These are phyloP conservation scores for Branchinecta lynchi DNA, from an alignment of 1,140 invertebrate species.

Conservation along the genomic window DNA sequence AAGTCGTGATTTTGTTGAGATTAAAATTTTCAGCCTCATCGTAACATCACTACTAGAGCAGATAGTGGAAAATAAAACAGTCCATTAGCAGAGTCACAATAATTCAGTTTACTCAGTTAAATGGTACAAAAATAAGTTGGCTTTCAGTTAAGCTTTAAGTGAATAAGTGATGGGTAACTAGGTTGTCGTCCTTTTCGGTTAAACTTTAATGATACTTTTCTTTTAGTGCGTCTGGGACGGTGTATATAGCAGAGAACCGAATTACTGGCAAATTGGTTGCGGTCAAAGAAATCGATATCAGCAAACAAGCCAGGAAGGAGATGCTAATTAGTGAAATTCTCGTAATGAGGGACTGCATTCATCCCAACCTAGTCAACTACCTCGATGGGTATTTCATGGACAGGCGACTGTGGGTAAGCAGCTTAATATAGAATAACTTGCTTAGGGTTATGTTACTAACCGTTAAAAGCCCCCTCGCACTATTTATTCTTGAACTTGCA, in stretches of 20 bases:
- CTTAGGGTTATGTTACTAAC: not conserved
- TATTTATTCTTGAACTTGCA: too few relatives aligned
- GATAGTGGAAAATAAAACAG: too few relatives aligned
- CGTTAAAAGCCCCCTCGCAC: too few relatives aligned
- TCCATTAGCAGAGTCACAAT: too few relatives aligned
- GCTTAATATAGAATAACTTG: not conserved
- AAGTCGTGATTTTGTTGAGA: too few relatives aligned
- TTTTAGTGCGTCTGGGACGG: slow-evolving; percentile 59
- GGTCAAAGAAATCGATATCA: slow-evolving; percentile 88
- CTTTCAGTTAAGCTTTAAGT: too few relatives aligned
- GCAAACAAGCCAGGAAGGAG: slow-evolving; percentile 84
- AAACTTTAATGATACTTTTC: not conserved
- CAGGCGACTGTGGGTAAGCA: slow-evolving; percentile 72
- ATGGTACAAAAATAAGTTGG: too few relatives aligned
- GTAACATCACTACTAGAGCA: too few relatives aligned
- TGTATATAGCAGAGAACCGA: slow-evolving; percentile 70
- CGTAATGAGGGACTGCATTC: slow-evolving; percentile 80
- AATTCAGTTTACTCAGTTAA: too few relatives aligned
- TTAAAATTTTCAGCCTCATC: too few relatives aligned
- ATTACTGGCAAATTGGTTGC: slow-evolving; percentile 58
- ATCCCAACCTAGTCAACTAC: slow-evolving; percentile 95
- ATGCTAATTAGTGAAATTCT: slow-evolving; percentile 88
- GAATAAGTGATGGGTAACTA: too few relatives aligned
- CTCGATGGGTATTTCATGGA: slow-evolving; percentile 76
- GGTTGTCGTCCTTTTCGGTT: too few relatives aligned